Evolutionary conservation across 2,888 invertebrate genomes (phyloP).

Genomic region (Plebejus argus): DNA sequence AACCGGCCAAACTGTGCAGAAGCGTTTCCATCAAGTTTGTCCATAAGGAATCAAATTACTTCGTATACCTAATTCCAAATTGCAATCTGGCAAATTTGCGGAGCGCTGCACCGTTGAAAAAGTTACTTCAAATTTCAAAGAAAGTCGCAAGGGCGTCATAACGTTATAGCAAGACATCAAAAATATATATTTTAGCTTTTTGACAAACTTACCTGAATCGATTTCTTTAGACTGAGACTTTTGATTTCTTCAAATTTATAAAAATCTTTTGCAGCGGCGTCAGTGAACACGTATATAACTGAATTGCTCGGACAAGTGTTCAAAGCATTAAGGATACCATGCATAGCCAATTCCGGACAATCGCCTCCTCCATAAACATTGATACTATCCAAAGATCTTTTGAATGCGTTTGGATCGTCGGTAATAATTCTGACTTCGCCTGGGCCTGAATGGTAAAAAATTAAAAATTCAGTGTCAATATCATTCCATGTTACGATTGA

Average conservation of each 20-base stretch:
- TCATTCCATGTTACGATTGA: neutral
- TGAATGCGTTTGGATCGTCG: conserved; percentile 49
- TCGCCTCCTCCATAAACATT: conserved; percentile 48
- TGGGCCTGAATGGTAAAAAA: conserved; percentile 1
- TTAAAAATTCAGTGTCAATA: neutral
- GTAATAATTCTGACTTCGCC: conserved; percentile 46
- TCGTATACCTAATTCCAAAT: too few species aligned
- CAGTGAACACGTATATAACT: conserved; percentile 63
- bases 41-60: too few species aligned
- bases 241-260: conserved; percentile 47
- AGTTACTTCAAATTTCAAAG: too few species aligned
- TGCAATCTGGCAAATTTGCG: too few species aligned
- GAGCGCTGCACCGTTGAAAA: too few species aligned
- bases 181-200: neutral
- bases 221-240: conserved; percentile 52
- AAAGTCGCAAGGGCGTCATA: too few species aligned
- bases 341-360: conserved; percentile 60
- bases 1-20: too few species aligned
- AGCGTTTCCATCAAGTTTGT: too few species aligned
- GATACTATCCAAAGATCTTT: conserved; percentile 46
- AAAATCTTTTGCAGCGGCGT: conserved; percentile 59
- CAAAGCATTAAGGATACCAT: conserved; percentile 57
- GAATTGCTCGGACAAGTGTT: conserved; percentile 53
- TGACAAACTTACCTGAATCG: conserved; percentile 45
- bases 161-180: too few species aligned